These are phyloP conservation scores for Stigmatopora nigra DNA, from an alignment of 2,113 vertebrate species.

Conservation along the genomic window DNA sequence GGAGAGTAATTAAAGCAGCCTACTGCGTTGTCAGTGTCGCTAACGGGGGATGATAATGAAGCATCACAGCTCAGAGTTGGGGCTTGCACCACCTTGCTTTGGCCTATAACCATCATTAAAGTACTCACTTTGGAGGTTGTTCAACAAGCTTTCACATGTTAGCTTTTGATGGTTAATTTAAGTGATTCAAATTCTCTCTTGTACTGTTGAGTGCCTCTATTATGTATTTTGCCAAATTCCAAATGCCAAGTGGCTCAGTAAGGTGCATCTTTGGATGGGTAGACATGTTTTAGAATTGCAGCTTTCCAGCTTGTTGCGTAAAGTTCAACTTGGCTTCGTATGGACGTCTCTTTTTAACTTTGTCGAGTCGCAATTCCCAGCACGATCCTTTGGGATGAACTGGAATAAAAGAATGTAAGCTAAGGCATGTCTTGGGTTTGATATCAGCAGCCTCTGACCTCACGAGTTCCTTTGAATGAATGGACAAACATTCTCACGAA, in stretches of 20 bases:
- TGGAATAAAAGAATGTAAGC: too few relatives aligned
- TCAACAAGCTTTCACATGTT: conserved; percentile 31
- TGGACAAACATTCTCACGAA: too few relatives aligned
- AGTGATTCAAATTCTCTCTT: neutral
- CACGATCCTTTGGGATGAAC: neutral
- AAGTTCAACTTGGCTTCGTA: conserved; percentile 3
- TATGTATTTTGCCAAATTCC: conserved; percentile 14
- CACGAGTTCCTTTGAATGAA: neutral
- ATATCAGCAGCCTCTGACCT: neutral
- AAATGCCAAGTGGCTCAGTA: conserved; percentile 33
- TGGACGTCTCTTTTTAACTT: neutral
- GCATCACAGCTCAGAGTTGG: conserved; percentile 57
- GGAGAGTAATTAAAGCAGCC: conserved; percentile 67
- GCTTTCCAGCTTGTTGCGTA: conserved; percentile 8
- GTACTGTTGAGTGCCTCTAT: conserved; percentile 1
- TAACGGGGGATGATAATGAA: conserved; percentile 63
- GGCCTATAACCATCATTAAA: conserved; percentile 46
- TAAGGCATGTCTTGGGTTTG: neutral
- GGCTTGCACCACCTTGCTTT: conserved; percentile 44
- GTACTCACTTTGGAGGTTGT: conserved; percentile 39
- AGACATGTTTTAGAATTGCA: conserved; percentile 22
- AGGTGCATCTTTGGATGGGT: conserved; percentile 28
- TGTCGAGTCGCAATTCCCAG: neutral
- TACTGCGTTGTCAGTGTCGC: conserved; percentile 61
- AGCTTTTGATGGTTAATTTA: neutral